A percentile compares a stretch with the other conserved stretches of the same genome.
Conservation (phyloP, 1,140 invertebrate species). For the Zaprionus tsacasi region DNA sequence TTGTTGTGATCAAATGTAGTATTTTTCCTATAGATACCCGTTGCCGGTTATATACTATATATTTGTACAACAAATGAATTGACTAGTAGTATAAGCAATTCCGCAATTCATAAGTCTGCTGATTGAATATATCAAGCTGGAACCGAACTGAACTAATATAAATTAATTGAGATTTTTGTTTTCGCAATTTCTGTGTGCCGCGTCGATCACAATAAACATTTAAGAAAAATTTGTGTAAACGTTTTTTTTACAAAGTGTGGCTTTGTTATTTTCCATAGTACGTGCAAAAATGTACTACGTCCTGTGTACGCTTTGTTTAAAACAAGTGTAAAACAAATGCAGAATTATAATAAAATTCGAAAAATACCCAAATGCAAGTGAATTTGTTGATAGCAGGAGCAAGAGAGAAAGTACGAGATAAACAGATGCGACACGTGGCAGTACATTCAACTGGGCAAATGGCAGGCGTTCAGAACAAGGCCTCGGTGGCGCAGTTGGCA, state of each 20-base stretch:
- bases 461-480: constrained; percentile 61
- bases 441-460: constrained; percentile 27
- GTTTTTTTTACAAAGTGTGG: constrained; percentile 7
- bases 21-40: constrained; percentile 18
- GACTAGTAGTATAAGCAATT: constrained; percentile 19
- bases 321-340: constrained; percentile 10
- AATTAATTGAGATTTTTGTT: constrained; percentile 22
- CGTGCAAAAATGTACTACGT: constrained; percentile 66
- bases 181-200: constrained; percentile 1
- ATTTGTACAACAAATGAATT: constrained; percentile 14
- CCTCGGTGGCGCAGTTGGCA: constrained; percentile 97
- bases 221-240: background rate
- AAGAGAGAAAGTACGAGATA: background rate
- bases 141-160: constrained; percentile 20
- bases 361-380: constrained; percentile 3
- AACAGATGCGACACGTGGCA: constrained; percentile 57
- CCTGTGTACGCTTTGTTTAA: background rate
- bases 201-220: background rate
- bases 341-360: constrained; percentile 2
- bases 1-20: constrained; percentile 11
- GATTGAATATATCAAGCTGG: constrained; percentile 23
- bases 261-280: constrained; percentile 49
- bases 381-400: background rate
- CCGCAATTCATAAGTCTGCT: constrained; percentile 10
- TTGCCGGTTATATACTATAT: no score